A percentile compares a stretch with the other conserved stretches of the same genome.
These are phyloP conservation scores for Halocynthia roretzi DNA, from an alignment of 23 tunicate species.

Conservation along the genomic window DNA sequence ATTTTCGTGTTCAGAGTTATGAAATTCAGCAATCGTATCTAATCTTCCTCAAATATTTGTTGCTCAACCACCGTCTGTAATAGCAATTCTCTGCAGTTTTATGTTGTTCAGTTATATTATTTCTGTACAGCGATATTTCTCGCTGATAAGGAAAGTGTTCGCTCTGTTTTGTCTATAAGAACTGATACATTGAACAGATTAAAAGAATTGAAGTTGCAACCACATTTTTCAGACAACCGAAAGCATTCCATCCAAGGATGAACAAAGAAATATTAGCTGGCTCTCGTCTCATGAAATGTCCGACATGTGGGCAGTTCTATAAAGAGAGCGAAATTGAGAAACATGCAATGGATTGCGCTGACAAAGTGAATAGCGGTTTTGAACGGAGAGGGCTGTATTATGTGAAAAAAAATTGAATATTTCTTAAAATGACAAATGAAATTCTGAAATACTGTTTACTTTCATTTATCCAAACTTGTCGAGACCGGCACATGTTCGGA, in stretches of 20 bases:
- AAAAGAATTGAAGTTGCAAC: neutral
- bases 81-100: no score
- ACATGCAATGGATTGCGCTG: slow-evolving; percentile 78
- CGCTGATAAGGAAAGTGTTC: no score
- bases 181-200: neutral
- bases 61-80: neutral
- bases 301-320: slow-evolving; percentile 70
- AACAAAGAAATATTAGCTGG: slow-evolving; percentile 40
- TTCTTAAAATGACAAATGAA: neutral
- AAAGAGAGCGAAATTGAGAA: slow-evolving; percentile 65
- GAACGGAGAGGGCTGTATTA: slow-evolving; percentile 67
- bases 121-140: no score
- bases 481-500: no score
- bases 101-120: no score
- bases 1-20: neutral
- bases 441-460: no score
- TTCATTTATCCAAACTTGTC: no score
- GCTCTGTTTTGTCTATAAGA: neutral
- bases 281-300: slow-evolving; percentile 54
- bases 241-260: slow-evolving; percentile 69
- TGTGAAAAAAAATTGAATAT: slow-evolving; percentile 9
- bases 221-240: slow-evolving; percentile 63
- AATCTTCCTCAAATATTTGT: neutral
- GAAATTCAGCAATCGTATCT: neutral
- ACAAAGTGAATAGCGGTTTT: slow-evolving; percentile 72